phyloP scores from a whole-genome alignment of 2,113 vertebrate genomes.

The Mesembrinibis cayennensis region DNA sequence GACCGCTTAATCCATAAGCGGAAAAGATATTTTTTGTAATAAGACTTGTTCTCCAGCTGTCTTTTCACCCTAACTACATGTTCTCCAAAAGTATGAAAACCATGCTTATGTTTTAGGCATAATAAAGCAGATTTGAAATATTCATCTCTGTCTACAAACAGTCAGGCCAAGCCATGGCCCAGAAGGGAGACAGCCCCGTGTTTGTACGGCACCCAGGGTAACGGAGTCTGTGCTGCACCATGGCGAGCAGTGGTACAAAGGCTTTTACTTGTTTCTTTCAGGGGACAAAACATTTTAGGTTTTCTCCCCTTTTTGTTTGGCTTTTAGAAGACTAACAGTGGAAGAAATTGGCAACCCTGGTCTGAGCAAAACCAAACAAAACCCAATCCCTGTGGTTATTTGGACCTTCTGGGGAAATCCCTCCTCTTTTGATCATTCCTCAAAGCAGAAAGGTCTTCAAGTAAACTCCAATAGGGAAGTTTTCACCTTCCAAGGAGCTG shows the following conservation, averaged over 20 bases:
- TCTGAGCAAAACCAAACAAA: background rate
- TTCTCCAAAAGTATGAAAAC: background rate
- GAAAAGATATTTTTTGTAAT: background rate
- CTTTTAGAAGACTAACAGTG: background rate
- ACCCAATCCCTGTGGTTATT: background rate
- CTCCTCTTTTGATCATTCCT: background rate
- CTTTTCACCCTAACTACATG: background rate
- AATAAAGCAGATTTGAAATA: background rate
- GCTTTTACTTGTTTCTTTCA: background rate
- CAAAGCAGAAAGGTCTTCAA: background rate
- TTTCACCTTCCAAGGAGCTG: background rate
- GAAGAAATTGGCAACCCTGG: background rate
- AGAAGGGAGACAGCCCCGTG: background rate
- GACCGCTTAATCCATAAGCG: background rate
- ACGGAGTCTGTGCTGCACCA: fast-evolving
- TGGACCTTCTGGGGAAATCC: background rate
- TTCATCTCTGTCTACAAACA: background rate
- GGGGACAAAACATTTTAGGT: background rate
- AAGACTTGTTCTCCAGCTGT: background rate
- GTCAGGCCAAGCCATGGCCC: background rate
- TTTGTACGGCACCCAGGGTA: background rate
- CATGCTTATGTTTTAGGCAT: background rate
- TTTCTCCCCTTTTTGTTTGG: background rate
- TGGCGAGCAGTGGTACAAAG: background rate
- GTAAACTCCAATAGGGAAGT: background rate